Evolutionary conservation across 2,797 vertebrate genomes (phyloP).

Genomic region (Chromobotia macracanthus): DNA sequence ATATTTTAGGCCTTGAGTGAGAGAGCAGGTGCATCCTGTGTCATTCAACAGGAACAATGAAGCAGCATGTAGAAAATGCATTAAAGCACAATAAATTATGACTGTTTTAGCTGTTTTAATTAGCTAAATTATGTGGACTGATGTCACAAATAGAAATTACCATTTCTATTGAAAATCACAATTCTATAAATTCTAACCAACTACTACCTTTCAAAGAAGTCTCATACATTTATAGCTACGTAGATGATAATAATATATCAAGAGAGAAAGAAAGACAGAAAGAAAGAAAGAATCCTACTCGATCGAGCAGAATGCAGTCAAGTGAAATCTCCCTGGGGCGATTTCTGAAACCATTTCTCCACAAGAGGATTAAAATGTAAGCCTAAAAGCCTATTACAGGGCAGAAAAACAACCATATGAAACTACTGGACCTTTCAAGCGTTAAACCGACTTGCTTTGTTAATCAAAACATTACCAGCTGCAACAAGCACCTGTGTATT

Average conservation of each 20-base stretch:
- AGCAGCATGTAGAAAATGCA: neutral
- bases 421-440: slow-evolving; percentile 33
- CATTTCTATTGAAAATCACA: too few relatives aligned
- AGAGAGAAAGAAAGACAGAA: neutral
- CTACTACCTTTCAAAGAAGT: too few relatives aligned
- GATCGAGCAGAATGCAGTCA: slow-evolving; percentile 13
- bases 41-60: neutral
- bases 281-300: neutral
- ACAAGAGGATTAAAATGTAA: slow-evolving; percentile 1
- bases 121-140: too few relatives aligned
- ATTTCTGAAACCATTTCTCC: neutral
- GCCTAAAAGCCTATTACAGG: slow-evolving; percentile 3
- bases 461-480: slow-evolving; percentile 46
- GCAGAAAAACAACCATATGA: slow-evolving; percentile 19
- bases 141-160: too few relatives aligned
- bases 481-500: slow-evolving; percentile 23
- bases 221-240: neutral
- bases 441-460: slow-evolving; percentile 28
- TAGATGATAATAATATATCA: too few relatives aligned
- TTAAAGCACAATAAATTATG: neutral
- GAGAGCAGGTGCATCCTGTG: neutral
- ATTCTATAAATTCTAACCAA: too few relatives aligned
- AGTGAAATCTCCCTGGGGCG: slow-evolving; percentile 6
- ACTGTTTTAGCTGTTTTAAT: neutral
- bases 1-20: neutral